Percentiles rank a stretch among this genome's conserved stretches.
These are phyloP conservation scores for Natator depressus DNA, from an alignment of 2,113 vertebrate species.

Conservation along the genomic window DNA sequence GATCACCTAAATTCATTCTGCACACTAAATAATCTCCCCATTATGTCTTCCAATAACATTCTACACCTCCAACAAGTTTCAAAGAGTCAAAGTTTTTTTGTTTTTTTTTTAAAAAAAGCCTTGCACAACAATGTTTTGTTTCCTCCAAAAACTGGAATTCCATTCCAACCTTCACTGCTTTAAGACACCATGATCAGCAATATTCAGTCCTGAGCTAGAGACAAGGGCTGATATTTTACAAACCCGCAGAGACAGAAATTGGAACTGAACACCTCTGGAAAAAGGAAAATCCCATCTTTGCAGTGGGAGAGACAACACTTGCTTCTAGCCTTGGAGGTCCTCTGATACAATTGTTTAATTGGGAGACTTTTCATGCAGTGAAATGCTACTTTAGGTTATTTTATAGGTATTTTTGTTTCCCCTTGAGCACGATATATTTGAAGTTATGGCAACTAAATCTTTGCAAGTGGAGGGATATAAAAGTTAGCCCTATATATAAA, in stretches of 20 bases:
- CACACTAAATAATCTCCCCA: background rate
- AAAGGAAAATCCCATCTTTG: background rate
- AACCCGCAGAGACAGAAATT: background rate
- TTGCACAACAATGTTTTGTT: background rate
- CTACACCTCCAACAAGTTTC: background rate
- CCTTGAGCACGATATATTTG: background rate
- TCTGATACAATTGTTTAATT: background rate
- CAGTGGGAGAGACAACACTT: background rate
- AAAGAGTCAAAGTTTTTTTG: background rate
- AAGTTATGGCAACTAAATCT: background rate
- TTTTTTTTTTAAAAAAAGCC: background rate
- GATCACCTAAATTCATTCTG: background rate
- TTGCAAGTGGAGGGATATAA: background rate
- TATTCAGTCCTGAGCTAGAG: background rate
- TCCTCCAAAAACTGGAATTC: background rate
- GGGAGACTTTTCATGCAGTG: background rate
- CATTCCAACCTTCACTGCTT: background rate
- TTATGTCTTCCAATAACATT: background rate
- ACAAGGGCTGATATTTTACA: background rate
- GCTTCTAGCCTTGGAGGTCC: background rate
- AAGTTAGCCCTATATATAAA: background rate
- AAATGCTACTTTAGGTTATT: background rate
- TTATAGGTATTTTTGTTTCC: background rate
- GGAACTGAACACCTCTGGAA: background rate
- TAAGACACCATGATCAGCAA: background rate